Evolutionary conservation across 2,797 vertebrate genomes (phyloP).

Genomic region (Miichthys miiuy): DNA sequence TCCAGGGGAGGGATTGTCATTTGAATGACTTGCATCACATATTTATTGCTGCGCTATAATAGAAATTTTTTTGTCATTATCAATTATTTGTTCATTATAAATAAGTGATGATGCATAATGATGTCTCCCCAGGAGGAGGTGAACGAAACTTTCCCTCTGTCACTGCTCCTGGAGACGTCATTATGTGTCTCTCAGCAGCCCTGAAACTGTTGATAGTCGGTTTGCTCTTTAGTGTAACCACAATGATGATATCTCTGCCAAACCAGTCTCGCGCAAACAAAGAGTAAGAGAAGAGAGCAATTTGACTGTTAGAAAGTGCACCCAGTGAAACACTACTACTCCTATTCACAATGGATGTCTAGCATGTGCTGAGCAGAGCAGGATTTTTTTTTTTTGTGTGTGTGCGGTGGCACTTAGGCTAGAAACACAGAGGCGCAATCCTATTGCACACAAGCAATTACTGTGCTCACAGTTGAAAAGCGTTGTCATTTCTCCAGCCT

Average conservation of each 20-base stretch:
- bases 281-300: conserved; percentile 9
- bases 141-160: background rate
- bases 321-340: background rate
- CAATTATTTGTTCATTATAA: background rate
- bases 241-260: conserved; percentile 46
- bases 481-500: conserved; percentile 36
- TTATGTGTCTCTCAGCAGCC: conserved; percentile 60
- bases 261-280: conserved; percentile 21
- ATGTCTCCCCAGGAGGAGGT: conserved; percentile 15
- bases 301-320: conserved; percentile 23
- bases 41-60: background rate
- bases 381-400: background rate
- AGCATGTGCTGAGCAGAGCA: background rate
- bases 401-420: background rate
- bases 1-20: background rate
- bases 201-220: conserved; percentile 46
- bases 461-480: conserved; percentile 9
- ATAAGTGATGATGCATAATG: background rate
- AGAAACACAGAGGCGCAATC: conserved; percentile 19
- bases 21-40: background rate
- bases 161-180: conserved; percentile 47
- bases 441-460: conserved; percentile 28
- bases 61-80: background rate
- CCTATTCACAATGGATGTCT: conserved; percentile 17
- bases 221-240: conserved; percentile 44